Evolutionary conservation across 2,113 vertebrate genomes (phyloP).

Genomic region (Petrocephalus microphthalmus): DNA sequence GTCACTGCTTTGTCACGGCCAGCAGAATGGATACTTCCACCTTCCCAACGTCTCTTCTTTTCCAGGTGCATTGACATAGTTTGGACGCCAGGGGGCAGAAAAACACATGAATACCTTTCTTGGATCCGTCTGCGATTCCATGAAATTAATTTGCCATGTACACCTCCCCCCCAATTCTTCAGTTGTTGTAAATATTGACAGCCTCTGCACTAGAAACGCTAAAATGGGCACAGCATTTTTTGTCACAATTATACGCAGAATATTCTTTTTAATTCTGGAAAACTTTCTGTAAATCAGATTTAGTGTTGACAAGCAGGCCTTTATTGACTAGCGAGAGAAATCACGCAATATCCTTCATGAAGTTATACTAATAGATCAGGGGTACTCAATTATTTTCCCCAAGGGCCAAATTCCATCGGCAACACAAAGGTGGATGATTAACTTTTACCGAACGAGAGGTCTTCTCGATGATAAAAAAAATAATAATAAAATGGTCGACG

Average conservation of each 20-base stretch:
- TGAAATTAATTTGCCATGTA: not conserved
- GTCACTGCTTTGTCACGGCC: not conserved
- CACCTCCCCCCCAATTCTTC: not conserved
- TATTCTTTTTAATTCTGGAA: not conserved
- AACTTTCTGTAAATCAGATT: not conserved
- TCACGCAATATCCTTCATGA: not conserved
- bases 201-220: not conserved
- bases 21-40: not conserved
- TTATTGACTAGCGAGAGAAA: not conserved
- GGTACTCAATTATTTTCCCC: not conserved
- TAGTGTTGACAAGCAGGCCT: not conserved
- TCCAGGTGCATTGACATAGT: not conserved
- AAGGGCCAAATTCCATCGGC: not conserved
- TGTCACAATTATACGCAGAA: not conserved
- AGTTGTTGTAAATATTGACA: not conserved
- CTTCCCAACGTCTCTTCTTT: not conserved
- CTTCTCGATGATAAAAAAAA: not conserved
- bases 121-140: not conserved
- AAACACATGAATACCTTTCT: not conserved
- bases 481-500: not conserved
- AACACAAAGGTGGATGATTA: not conserved
- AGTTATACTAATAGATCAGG: not conserved
- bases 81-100: not conserved
- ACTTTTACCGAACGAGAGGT: no score
- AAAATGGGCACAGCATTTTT: not conserved